A percentile compares a stretch with the other conserved stretches of the same genome.
These are phyloP conservation scores for Petrolisthes cinctipes DNA, from an alignment of 2,888 invertebrate genomes.

Conservation along the genomic window DNA sequence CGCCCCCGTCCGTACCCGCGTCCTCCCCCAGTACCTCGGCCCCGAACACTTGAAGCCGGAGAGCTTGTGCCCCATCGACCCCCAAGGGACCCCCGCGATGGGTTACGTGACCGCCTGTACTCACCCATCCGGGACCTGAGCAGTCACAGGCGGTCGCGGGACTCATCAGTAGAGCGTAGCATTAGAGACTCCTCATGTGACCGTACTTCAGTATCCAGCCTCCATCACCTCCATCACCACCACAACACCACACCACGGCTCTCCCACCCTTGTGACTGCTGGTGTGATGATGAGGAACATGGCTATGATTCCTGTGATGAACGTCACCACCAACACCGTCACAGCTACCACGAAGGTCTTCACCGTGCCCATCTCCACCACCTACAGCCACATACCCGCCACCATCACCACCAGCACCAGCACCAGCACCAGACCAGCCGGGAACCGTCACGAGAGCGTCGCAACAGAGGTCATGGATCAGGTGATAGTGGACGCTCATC, in stretches of 20 bases:
- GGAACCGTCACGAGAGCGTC: conserved; percentile 36
- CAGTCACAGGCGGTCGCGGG: conserved; percentile 41
- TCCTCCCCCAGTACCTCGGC: conserved; percentile 55
- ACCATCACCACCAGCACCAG: conserved; percentile 22
- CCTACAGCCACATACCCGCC: conserved; percentile 34
- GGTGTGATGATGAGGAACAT: conserved; percentile 57
- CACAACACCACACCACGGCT: conserved; percentile 24
- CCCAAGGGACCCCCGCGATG: conserved; percentile 41
- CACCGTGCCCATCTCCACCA: conserved; percentile 56
- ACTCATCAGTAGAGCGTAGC: conserved; percentile 57
- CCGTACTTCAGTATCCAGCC: conserved; percentile 47
- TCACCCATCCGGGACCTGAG: conserved; percentile 46
- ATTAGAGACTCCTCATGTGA: conserved; percentile 59
- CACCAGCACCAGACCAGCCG: conserved; percentile 21
- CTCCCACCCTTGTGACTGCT: conserved; percentile 48
- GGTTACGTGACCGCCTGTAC: conserved; percentile 42
- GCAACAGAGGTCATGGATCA: conserved; percentile 44
- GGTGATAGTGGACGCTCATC: conserved; percentile 56
- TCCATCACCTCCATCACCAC: conserved; percentile 49
- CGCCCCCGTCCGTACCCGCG: conserved; percentile 49
- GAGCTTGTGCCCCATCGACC: conserved; percentile 45
- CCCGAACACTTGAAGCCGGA: conserved; percentile 48
- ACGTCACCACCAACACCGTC: conserved; percentile 54
- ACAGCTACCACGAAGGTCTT: conserved; percentile 65
- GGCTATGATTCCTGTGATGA: conserved; percentile 58